Evolutionary conservation across 2,113 vertebrate genomes (phyloP).

Genomic region (Sapayoa aenigma): DNA sequence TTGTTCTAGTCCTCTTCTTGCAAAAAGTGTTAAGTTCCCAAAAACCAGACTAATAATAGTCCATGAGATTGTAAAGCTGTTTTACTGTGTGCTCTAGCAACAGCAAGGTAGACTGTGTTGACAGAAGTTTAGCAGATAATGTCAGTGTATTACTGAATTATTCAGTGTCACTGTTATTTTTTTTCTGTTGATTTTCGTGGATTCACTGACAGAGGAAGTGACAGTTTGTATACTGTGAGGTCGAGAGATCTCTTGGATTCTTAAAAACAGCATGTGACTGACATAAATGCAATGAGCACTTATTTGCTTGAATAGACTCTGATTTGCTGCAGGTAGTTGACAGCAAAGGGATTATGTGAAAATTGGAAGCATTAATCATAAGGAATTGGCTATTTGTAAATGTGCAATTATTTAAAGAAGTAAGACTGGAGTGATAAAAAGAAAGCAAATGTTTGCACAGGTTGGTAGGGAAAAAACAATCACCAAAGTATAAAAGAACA

Average conservation of each 20-base stretch:
- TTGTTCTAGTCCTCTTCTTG: not conserved
- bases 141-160: not conserved
- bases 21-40: not conserved
- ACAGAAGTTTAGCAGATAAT: constrained; percentile 30
- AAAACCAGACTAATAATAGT: not conserved
- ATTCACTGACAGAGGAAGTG: not conserved
- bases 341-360: not conserved
- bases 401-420: not conserved
- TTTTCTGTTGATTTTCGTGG: constrained; percentile 11
- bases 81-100: not conserved
- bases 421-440: not conserved
- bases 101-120: constrained; percentile 28
- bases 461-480: not conserved
- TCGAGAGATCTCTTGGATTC: not conserved
- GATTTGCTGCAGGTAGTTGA: not conserved
- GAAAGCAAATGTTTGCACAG: not conserved
- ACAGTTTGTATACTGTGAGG: not conserved
- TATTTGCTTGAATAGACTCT: not conserved
- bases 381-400: not conserved
- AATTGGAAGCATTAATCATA: not conserved
- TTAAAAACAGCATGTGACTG: not conserved
- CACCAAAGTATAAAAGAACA: not conserved
- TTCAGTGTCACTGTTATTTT: constrained; percentile 22
- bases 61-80: not conserved
- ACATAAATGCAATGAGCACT: not conserved